Percentiles rank a stretch among this genome's conserved stretches.
phyloP scores from a whole-genome alignment of 2,797 vertebrate species.

The Chrysocyon brachyurus region DNA sequence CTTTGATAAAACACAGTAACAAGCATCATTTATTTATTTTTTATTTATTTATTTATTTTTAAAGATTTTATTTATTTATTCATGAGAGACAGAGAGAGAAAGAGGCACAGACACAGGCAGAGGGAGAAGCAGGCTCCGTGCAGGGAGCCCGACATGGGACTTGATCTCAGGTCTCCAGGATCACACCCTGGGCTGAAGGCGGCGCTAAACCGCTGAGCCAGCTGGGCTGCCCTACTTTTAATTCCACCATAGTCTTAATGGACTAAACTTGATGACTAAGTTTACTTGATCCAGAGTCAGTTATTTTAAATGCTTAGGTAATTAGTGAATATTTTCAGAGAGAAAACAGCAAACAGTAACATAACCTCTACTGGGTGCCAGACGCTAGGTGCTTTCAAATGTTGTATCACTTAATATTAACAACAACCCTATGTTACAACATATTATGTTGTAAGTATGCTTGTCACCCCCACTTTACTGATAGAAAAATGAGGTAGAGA shows the following conservation, averaged over 20 bases:
- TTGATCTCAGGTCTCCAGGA: too few relatives aligned
- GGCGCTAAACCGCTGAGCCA: too few relatives aligned
- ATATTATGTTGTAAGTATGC: neutral
- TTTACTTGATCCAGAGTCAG: neutral
- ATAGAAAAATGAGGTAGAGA: neutral
- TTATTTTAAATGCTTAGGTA: neutral
- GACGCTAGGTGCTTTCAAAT: neutral
- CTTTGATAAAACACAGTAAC: neutral
- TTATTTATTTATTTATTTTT: too few relatives aligned
- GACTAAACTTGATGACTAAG: neutral
- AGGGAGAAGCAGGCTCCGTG: too few relatives aligned
- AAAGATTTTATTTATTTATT: too few relatives aligned
- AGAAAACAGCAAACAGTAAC: neutral
- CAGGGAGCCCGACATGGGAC: too few relatives aligned
- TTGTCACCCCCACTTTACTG: neutral
- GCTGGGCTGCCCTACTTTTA: neutral
- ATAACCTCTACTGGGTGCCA: neutral
- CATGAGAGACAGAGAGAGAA: too few relatives aligned
- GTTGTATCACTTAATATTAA: neutral
- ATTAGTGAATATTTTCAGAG: neutral
- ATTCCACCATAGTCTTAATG: neutral
- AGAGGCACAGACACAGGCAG: too few relatives aligned
- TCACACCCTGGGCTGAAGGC: too few relatives aligned
- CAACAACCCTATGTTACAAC: rapidly evolving
- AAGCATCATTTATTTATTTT: neutral